Evolutionary conservation across 2,888 invertebrate genomes (phyloP).

Genomic region (Volucella zonaria): DNA sequence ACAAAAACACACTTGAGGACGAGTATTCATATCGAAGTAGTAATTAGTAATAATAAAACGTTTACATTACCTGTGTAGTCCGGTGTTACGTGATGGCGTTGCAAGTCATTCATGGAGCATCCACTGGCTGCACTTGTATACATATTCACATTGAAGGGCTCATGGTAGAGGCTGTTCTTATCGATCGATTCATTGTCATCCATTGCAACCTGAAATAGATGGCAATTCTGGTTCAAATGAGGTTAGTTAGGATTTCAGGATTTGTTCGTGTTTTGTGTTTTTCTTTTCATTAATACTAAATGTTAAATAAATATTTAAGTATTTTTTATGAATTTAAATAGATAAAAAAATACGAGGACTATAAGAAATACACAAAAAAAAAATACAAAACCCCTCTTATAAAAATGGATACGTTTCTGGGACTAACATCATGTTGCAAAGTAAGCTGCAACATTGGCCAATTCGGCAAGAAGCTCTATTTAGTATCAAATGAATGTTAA

Average conservation of each 20-base stretch:
- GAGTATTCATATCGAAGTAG: background rate
- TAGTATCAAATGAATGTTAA: no score
- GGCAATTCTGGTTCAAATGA: conserved; percentile 74
- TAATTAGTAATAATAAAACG: conserved; percentile 52
- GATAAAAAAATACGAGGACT: no score
- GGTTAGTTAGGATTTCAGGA: conserved; percentile 39
- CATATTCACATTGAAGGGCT: conserved; percentile 83
- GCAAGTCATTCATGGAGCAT: conserved; percentile 83
- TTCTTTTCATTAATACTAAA: conserved; percentile 9
- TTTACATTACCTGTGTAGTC: conserved; percentile 84
- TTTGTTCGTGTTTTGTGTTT: no score
- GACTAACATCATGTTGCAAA: no score
- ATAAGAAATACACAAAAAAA: no score
- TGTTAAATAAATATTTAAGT: background rate
- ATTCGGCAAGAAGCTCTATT: no score
- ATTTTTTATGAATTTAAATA: background rate
- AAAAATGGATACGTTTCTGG: no score
- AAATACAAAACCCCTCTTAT: no score
- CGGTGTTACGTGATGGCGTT: conserved; percentile 83
- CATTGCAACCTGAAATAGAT: conserved; percentile 81
- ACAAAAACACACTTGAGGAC: conserved; percentile 23
- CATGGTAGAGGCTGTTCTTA: conserved; percentile 83
- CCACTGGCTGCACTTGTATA: conserved; percentile 83
- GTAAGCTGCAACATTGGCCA: no score
- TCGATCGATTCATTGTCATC: conserved; percentile 83